Conservation (phyloP, 1,140 invertebrate genomes). For the Trialeurodes vaporariorum region DNA sequence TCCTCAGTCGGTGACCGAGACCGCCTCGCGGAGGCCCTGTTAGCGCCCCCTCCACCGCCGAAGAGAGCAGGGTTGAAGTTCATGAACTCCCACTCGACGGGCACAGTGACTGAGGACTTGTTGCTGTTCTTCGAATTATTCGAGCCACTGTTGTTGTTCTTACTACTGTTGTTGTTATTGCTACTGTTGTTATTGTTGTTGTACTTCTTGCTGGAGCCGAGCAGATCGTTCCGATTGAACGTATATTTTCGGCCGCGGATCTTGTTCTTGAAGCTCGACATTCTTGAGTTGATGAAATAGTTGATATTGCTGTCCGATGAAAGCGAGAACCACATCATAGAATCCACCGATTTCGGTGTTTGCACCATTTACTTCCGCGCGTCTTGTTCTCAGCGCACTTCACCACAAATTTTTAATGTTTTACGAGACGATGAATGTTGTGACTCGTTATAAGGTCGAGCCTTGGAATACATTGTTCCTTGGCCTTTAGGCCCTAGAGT, state of each 20-base stretch:
- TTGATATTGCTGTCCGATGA: conserved; percentile 10
- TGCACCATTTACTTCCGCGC: no score
- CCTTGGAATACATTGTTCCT: no score
- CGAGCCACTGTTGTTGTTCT: conserved; percentile 32
- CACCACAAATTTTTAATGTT: no score
- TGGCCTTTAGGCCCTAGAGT: no score
- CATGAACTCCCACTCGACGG: conserved; percentile 35
- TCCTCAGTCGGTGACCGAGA: neutral
- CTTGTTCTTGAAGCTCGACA: conserved; percentile 35
- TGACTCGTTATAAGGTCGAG: no score
- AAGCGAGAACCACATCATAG: conserved; percentile 31
- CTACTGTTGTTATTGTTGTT: neutral
- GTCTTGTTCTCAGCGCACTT: no score
- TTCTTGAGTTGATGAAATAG: conserved; percentile 23
- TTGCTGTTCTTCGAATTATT: conserved; percentile 30
- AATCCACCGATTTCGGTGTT: no score
- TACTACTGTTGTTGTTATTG: conserved; percentile 33
- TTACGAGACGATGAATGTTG: no score
- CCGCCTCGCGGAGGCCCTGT: conserved; percentile 10
- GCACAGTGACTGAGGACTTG: conserved; percentile 12
- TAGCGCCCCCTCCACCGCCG: conserved; percentile 19
- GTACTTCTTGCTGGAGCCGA: neutral
- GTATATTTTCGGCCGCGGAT: conserved; percentile 33
- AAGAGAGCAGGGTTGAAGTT: conserved; percentile 34
- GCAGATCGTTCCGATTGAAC: conserved; percentile 20